Conservation (phyloP, 2,113 vertebrate genomes). For the Tragelaphus strepsiceros region DNA sequence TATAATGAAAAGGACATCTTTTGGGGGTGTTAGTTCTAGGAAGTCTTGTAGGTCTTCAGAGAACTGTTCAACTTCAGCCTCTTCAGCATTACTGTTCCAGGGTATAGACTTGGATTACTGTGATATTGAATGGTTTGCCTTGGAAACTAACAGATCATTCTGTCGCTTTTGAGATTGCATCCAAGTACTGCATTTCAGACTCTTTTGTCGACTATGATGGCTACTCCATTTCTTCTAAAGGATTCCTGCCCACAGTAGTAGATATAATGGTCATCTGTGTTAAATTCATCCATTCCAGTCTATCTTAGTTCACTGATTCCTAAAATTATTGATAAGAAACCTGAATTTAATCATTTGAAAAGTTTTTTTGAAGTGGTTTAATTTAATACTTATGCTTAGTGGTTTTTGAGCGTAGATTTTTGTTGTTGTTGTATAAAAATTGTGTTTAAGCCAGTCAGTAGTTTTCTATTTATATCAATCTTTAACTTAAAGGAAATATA, state of each 20-base stretch:
- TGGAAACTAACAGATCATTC: neutral
- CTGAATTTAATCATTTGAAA: neutral
- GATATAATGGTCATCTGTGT: neutral
- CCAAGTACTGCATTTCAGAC: neutral
- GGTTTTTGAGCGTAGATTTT: neutral
- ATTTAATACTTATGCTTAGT: neutral
- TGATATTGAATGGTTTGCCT: neutral
- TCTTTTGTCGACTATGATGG: neutral
- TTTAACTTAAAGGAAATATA: neutral
- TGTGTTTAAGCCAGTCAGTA: neutral
- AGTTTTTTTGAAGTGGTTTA: neutral
- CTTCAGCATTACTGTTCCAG: rapidly evolving
- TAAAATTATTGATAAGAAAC: neutral
- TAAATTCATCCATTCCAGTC: neutral
- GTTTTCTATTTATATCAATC: neutral
- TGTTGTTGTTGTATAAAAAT: neutral
- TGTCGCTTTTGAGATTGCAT: neutral
- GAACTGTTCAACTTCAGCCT: neutral
- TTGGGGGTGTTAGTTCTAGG: neutral
- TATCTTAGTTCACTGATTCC: neutral
- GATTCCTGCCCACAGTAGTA: neutral
- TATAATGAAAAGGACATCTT: neutral
- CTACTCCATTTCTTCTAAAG: neutral
- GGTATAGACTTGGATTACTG: neutral
- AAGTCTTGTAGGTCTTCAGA: neutral